Evolutionary conservation across 2,797 vertebrate genomes (phyloP).

Genomic region (Rhabdophis nuchalis): DNA sequence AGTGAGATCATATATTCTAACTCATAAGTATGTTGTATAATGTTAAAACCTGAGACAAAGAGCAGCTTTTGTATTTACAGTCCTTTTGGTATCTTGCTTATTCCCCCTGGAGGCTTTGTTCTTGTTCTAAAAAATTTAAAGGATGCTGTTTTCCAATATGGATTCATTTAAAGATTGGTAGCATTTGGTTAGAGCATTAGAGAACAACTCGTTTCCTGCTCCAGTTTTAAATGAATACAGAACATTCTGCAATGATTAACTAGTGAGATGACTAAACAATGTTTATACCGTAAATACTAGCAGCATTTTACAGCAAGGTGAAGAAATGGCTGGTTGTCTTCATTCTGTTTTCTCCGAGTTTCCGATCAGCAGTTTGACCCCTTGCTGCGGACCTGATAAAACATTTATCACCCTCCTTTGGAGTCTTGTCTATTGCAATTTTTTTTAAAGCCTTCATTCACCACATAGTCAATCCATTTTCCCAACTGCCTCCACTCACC

Average conservation of each 20-base stretch:
- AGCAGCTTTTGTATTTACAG: not conserved
- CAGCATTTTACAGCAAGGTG: not conserved
- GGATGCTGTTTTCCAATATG: not conserved
- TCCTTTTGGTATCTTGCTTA: not conserved
- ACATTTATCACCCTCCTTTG: not conserved
- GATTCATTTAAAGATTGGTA: not conserved
- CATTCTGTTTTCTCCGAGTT: not conserved
- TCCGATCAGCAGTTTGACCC: not conserved
- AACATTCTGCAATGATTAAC: not conserved
- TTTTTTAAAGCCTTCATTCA: not conserved
- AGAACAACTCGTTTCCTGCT: not conserved
- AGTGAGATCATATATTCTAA: not conserved
- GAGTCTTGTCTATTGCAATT: not conserved
- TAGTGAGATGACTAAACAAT: not conserved
- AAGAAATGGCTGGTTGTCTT: not conserved
- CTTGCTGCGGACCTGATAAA: not conserved
- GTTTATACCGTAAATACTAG: not conserved
- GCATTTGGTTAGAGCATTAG: not conserved
- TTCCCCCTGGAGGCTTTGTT: not conserved
- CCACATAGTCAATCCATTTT: not conserved
- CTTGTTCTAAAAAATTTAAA: not conserved
- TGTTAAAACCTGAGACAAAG: not conserved
- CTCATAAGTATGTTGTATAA: not conserved
- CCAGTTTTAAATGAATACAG: not conserved
- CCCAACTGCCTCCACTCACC: not conserved